Conservation (phyloP, 2,888 invertebrate species). For the Azorinus chamasolen region DNA sequence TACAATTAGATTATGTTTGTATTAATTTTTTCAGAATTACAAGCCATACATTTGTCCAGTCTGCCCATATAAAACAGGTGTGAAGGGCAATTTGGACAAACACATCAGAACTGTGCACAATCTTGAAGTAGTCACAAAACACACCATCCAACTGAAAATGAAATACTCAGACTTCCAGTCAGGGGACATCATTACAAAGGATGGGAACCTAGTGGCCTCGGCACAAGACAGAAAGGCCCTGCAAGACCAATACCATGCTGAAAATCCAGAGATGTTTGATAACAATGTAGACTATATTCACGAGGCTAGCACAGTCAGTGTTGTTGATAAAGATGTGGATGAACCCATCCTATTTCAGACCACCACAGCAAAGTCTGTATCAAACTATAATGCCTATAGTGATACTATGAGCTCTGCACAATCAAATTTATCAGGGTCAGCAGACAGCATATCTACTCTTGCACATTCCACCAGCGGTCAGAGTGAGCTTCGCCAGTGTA, state of each 20-base stretch:
- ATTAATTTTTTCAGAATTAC: constrained; percentile 48
- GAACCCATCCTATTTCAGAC: too few species aligned
- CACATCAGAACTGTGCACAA: constrained; percentile 65
- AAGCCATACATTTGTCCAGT: constrained; percentile 64
- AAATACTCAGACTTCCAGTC: constrained; percentile 60
- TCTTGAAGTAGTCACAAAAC: constrained; percentile 63
- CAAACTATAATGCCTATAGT: too few species aligned
- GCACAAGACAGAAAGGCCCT: constrained; percentile 44
- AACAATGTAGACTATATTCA: too few species aligned
- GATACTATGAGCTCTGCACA: too few species aligned
- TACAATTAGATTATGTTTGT: too few species aligned
- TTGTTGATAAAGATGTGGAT: too few species aligned
- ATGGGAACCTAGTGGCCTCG: constrained; percentile 48
- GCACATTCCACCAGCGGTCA: too few species aligned
- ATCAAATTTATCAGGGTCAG: too few species aligned
- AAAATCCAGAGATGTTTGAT: neutral
- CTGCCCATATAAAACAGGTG: constrained; percentile 62
- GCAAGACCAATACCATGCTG: constrained; percentile 10
- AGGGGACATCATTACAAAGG: constrained; percentile 63
- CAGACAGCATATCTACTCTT: too few species aligned
- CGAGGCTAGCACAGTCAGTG: too few species aligned
- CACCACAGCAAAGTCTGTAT: too few species aligned
- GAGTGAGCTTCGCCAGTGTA: too few species aligned
- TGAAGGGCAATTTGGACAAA: constrained; percentile 68
- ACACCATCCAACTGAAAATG: constrained; percentile 61